Conservation (phyloP, 2,113 vertebrate genomes). For the Strigops habroptila region DNA sequence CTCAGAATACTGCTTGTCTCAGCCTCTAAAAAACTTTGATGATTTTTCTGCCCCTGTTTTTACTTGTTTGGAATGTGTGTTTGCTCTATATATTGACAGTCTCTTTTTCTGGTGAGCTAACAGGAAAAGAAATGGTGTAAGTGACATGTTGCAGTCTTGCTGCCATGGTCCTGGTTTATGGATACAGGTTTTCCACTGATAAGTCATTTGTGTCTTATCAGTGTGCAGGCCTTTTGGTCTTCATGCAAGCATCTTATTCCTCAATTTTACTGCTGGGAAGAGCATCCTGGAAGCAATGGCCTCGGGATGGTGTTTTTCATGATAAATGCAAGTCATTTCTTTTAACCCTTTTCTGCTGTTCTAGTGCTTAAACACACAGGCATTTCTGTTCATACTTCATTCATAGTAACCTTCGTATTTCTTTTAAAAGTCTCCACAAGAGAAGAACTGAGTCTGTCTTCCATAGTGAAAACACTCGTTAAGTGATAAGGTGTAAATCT, state of each 20-base stretch:
- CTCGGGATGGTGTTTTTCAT: neutral
- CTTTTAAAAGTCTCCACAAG: neutral
- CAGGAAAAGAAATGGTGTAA: neutral
- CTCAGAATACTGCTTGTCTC: neutral
- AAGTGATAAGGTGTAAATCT: neutral
- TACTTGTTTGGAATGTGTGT: neutral
- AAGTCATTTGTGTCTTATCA: neutral
- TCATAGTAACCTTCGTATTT: rapidly evolving
- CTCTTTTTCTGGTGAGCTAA: neutral
- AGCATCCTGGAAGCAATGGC: neutral
- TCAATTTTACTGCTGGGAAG: neutral
- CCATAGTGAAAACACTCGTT: neutral
- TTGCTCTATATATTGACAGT: neutral
- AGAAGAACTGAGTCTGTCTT: neutral
- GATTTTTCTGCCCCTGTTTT: neutral
- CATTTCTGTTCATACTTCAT: neutral
- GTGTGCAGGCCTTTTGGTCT: neutral
- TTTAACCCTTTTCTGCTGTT: neutral
- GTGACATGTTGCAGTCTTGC: neutral
- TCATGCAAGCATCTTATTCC: neutral
- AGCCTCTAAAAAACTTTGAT: neutral
- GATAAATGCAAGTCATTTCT: neutral
- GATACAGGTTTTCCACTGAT: neutral
- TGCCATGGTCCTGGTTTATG: neutral
- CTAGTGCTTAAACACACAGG: neutral